A percentile compares a stretch with the other conserved stretches of the same genome.
Evolutionary conservation across 2,888 invertebrate species (phyloP).

Genomic region (Aleiodes leptofemur): DNA sequence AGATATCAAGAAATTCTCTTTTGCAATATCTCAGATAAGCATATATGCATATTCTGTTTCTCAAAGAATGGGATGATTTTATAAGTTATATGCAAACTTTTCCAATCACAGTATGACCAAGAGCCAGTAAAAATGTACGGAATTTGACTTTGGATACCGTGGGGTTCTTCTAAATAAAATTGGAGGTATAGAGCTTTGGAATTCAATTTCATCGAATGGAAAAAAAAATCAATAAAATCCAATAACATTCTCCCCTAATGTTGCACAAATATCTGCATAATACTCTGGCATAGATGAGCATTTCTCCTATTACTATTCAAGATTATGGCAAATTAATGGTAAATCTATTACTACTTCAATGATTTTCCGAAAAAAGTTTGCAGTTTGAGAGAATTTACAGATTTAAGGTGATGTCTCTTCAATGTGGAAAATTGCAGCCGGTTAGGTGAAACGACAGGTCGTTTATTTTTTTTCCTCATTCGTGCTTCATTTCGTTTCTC

Average conservation of each 20-base stretch:
- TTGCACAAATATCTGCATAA: slow-evolving; percentile 51
- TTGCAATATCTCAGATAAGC: not conserved
- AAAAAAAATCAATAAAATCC: slow-evolving; percentile 65
- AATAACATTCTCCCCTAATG: slow-evolving; percentile 68
- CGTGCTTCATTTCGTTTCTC: slow-evolving; percentile 47
- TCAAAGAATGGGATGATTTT: not conserved
- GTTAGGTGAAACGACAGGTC: slow-evolving; percentile 31
- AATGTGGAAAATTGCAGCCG: slow-evolving; percentile 24
- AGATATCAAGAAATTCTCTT: too few species aligned
- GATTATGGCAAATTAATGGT: not conserved
- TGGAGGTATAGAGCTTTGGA: slow-evolving; percentile 62
- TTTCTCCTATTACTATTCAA: not conserved
- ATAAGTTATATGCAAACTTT: slow-evolving; percentile 41
- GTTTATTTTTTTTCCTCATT: slow-evolving; percentile 41
- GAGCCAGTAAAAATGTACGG: slow-evolving; percentile 51
- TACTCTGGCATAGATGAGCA: not conserved
- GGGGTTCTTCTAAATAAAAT: slow-evolving; percentile 66
- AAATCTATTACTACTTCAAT: not conserved
- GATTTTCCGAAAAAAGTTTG: not conserved
- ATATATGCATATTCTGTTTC: not conserved
- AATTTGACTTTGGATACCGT: slow-evolving; percentile 50
- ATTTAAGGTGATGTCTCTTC: slow-evolving; percentile 23
- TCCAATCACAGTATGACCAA: slow-evolving; percentile 53
- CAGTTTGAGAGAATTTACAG: not conserved
- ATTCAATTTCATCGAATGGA: slow-evolving; percentile 69